Conservation (phyloP, 2,888 invertebrate genomes). For the Eucera pruinosa region DNA sequence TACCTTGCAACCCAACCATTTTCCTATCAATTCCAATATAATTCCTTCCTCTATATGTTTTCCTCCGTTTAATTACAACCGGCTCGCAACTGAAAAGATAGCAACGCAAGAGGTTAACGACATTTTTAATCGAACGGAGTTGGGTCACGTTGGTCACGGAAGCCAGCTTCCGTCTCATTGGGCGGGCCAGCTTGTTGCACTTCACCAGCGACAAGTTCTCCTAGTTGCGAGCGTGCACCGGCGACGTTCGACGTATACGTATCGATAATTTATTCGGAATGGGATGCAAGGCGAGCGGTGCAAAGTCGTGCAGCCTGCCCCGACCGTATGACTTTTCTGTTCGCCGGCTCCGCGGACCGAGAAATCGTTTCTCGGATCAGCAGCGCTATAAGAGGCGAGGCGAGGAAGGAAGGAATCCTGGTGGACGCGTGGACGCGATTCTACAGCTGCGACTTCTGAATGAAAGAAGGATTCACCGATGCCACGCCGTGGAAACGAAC, state of each 20-base stretch:
- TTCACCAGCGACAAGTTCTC: conserved; percentile 61
- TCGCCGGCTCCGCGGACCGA: conserved; percentile 64
- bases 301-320: conserved; percentile 68
- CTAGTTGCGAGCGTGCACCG: conserved; percentile 44
- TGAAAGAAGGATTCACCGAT: conserved; percentile 18
- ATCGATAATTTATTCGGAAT: conserved; percentile 70
- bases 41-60: too few relatives aligned
- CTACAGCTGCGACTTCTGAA: conserved; percentile 11
- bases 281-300: conserved; percentile 61
- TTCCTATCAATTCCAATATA: too few relatives aligned
- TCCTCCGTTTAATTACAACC: too few relatives aligned
- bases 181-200: conserved; percentile 62
- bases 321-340: conserved; percentile 63
- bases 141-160: conserved; percentile 63
- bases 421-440: conserved; percentile 54
- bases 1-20: too few relatives aligned
- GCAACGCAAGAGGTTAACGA: background rate
- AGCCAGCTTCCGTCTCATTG: conserved; percentile 69
- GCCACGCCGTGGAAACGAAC: conserved; percentile 20
- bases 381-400: conserved; percentile 45
- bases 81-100: too few relatives aligned
- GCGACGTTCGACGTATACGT: conserved; percentile 53
- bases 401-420: conserved; percentile 24
- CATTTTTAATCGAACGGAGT: conserved; percentile 1
- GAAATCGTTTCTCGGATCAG: conserved; percentile 73